Percentiles rank a stretch among this genome's conserved stretches.
Evolutionary conservation across 2,113 vertebrate genomes (phyloP).

Genomic region (Asarcornis scutulata): DNA sequence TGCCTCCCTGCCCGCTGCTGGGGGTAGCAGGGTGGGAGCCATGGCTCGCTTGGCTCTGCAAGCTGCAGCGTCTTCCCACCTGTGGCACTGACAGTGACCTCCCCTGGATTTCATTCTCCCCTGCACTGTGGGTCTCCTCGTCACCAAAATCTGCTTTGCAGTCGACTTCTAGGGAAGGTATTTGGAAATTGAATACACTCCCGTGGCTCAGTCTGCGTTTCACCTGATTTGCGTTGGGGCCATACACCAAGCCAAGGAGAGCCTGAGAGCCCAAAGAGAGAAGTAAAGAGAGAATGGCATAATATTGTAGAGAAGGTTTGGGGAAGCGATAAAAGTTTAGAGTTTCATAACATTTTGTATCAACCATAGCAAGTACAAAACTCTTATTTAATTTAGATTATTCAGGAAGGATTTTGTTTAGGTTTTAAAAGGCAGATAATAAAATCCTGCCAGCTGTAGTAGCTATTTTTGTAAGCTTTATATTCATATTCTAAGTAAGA

Average conservation of each 20-base stretch:
- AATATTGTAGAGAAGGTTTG: background rate
- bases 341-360: background rate
- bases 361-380: background rate
- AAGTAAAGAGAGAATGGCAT: background rate
- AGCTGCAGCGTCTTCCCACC: constrained; percentile 77
- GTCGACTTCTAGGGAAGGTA: constrained; percentile 63
- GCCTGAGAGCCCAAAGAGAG: constrained; percentile 59
- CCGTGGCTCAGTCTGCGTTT: constrained; percentile 84
- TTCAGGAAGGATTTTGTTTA: background rate
- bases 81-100: constrained; percentile 73
- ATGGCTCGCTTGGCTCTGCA: constrained; percentile 79
- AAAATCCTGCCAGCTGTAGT: background rate
- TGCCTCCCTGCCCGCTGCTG: constrained; percentile 60
- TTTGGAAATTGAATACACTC: constrained; percentile 87
- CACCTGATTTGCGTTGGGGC: constrained; percentile 49
- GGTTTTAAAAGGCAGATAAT: background rate
- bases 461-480: background rate
- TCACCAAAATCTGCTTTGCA: constrained; percentile 76
- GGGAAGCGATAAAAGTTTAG: background rate
- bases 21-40: constrained; percentile 75
- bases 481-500: background rate
- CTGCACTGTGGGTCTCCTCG: constrained; percentile 75
- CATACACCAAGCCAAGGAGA: constrained; percentile 72
- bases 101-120: constrained; percentile 73
- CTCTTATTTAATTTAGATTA: background rate